These are phyloP conservation scores for Hirtodrosophila duncani DNA, from an alignment of 2,888 invertebrate species.

Conservation along the genomic window DNA sequence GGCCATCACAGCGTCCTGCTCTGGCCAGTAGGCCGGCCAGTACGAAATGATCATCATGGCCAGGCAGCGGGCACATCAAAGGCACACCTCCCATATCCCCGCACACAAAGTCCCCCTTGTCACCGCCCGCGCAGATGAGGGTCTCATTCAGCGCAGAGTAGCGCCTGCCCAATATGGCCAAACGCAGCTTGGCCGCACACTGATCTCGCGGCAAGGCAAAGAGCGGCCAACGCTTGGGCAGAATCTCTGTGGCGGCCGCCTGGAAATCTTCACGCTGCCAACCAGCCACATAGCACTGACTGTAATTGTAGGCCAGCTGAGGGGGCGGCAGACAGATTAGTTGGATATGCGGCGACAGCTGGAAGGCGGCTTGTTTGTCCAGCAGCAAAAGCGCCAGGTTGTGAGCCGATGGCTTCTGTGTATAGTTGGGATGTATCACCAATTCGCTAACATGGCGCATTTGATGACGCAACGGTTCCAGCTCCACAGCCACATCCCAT, in stretches of 20 bases:
- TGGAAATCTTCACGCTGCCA: constrained; percentile 35
- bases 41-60: constrained; percentile 35
- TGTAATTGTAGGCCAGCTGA: constrained; percentile 38
- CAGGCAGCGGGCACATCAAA: constrained; percentile 45
- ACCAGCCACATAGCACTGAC: constrained; percentile 52
- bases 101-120: constrained; percentile 47
- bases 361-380: constrained; percentile 19
- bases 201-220: constrained; percentile 48
- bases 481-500: constrained; percentile 50
- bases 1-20: constrained; percentile 39
- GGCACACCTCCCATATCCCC: constrained; percentile 40
- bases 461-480: constrained; percentile 44
- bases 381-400: constrained; percentile 46
- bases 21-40: constrained; percentile 50
- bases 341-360: constrained; percentile 36
- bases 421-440: constrained; percentile 45
- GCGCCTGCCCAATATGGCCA: constrained; percentile 42
- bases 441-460: constrained; percentile 31
- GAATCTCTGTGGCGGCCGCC: constrained; percentile 14
- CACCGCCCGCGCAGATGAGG: constrained; percentile 50
- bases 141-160: constrained; percentile 36
- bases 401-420: constrained; percentile 32
- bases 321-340: constrained; percentile 48
- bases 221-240: constrained; percentile 44
- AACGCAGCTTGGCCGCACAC: constrained; percentile 41